Conservation (phyloP, 2,888 invertebrate species). For the Pyrgus malvae region DNA sequence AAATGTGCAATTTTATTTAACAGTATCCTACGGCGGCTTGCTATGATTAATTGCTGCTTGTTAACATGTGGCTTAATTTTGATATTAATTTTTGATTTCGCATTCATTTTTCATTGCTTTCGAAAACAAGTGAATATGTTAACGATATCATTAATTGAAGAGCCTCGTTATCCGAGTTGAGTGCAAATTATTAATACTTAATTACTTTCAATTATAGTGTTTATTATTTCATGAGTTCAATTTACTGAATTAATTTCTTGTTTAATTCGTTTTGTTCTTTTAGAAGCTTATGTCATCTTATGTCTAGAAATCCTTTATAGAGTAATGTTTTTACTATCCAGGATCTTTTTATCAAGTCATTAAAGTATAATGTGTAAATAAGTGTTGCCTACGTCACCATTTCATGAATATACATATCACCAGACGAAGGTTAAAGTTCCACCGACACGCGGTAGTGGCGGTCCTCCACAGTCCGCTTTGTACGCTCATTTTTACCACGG, state of each 20-base stretch:
- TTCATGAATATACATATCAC: no score
- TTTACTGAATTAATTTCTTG: slow-evolving; percentile 1
- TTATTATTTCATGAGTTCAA: slow-evolving; percentile 10
- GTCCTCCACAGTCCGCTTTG: no score
- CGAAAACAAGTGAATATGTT: slow-evolving; percentile 21
- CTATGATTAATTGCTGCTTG: slow-evolving; percentile 23
- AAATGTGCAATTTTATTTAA: slow-evolving; percentile 20
- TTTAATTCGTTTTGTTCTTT: neutral
- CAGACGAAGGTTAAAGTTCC: no score
- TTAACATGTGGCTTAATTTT: slow-evolving; percentile 21
- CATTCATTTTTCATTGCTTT: slow-evolving; percentile 13
- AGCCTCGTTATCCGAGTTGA: slow-evolving; percentile 1
- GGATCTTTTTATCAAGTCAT: no score
- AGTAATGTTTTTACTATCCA: no score
- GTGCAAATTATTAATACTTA: slow-evolving; percentile 18
- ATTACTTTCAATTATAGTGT: slow-evolving; percentile 13
- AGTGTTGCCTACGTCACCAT: no score
- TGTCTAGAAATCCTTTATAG: no score
- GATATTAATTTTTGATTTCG: neutral
- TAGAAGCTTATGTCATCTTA: no score
- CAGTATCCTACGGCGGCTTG: slow-evolving; percentile 8
- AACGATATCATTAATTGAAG: slow-evolving; percentile 15
- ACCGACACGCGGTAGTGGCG: no score
- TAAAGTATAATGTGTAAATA: no score
- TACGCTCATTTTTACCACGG: no score